Evolutionary conservation across 2,797 vertebrate species (phyloP), one percentile per base, ranked within the genome.

Genomic region (Gephyroberyx darwinii): DNA sequence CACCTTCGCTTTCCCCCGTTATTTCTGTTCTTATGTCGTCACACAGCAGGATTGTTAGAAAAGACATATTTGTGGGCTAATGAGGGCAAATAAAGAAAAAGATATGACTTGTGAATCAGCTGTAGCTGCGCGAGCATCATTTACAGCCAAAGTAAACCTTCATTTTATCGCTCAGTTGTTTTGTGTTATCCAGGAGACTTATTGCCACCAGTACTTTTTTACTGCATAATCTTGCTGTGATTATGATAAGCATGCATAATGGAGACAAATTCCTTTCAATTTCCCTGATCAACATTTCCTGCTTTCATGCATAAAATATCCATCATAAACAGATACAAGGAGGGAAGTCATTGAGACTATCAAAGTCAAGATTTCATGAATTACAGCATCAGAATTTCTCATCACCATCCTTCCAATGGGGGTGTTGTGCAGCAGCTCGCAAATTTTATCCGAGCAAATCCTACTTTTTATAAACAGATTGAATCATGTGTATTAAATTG

Each of bases 241-340:
- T 91, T 90, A 90, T 88, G 85, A 90, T 89, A 88, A 88, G 87
- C 85, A 88, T 79, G 76, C 87, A 89, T 91, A 88, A 91, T 86
- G 80, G 84, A 91, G 88, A 92, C 86, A 90, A 90, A 90, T 90
- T 86, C 86, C 75, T 78, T 83, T 84, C 84, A 83, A 77, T 86
- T 90, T 90, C 79, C 81, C 78, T 62, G 78, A 88, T 90, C 87
- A 88, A 89, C 86, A 85, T 88, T 88, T 90, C 86, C 74, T 84
- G 83, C 83, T 81, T 86, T 84, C 83, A 84, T 88, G 86, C 87
- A 85, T 88, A 82, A 89, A 91, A 89, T 74, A 90, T 91, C 88
- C 55, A 84, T 86, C 79, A 88, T 77, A 77, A 86, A 80, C 81
- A 78, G 75, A 82, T 54, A 84, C 69, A 63, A 77, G 39, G 26